Evolutionary conservation across 2,888 invertebrate species (phyloP), one percentile per base, ranked within the genome.

Genomic region (Hypomecis atomaria): DNA sequence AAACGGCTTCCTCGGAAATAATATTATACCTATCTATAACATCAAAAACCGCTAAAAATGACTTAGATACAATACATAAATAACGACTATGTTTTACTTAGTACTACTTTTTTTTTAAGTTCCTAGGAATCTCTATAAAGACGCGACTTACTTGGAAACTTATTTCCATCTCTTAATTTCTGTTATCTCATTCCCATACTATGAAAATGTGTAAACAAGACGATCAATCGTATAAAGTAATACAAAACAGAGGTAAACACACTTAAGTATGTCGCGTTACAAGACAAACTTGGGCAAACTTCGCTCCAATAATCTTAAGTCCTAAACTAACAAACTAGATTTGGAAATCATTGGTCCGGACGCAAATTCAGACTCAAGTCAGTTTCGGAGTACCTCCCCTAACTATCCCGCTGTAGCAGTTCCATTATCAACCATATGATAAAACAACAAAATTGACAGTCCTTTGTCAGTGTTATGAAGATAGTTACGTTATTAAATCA

Each of bases 261-360:
- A 23, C 40, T 44, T 13, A 42, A 52, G 62, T 54, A 47, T 65
- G 67, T 73, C 69, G 40, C 61, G 59, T 62, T 69, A 73, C 72
- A 72, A 73, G 68, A 69, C 66, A 66, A 74, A 77, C 76, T 77
- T 59, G 33, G 69, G 62, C 69, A 66, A 78, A 78, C 76, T 79
- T 71, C 44, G 71, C 62, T 66, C 78, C 71, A 78, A 81, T 78
- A 80, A 52, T 78, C 78, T 75, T 75, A 70, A 71, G 78, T 78
- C 84, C 86, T 83, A 83, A 86, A 85, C 84, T 77, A 85, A 85
- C 84, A 85, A 84, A 84, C 81, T 81, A 73, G 77, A 81, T 84
- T 81, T 78, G 74, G 74, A 73, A 85, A 84, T 83, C 81, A 81
- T 81, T 81, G 82, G 76, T 76, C 72, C 74, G 74, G 78, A 78